phyloP scores from a whole-genome alignment of 2,888 invertebrate species.

The Eurytoma adleriae region DNA sequence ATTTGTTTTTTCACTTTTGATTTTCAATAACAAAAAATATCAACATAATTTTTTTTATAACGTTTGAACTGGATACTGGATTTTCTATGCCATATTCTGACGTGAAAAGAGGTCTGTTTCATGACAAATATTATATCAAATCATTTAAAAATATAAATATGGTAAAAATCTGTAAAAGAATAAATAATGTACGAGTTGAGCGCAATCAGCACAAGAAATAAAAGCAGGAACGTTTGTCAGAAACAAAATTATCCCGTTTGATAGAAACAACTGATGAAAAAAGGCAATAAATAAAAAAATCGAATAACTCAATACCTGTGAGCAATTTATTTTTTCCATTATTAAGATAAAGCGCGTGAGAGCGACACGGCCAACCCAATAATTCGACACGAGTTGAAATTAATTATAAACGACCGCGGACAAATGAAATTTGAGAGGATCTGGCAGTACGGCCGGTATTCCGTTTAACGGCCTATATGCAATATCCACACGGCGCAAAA shows the following conservation, averaged over 20 bases:
- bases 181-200: not conserved
- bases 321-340: slow-evolving; percentile 39
- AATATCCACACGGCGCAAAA: slow-evolving; percentile 53
- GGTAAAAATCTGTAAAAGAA: not conserved
- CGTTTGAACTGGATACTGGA: no score
- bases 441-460: not conserved
- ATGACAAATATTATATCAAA: no score
- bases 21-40: no score
- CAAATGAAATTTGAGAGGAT: slow-evolving; percentile 46
- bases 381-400: slow-evolving; percentile 53
- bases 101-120: no score
- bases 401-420: slow-evolving; percentile 56
- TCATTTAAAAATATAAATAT: no score
- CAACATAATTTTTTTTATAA: no score
- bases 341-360: slow-evolving; percentile 25
- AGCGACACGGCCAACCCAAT: slow-evolving; percentile 17
- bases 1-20: no score
- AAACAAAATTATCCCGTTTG: not conserved
- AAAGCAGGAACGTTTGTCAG: not conserved
- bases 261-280: not conserved
- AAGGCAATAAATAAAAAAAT: slow-evolving; percentile 17
- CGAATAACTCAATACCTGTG: not conserved
- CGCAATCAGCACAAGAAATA: not conserved
- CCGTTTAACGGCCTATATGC: not conserved
- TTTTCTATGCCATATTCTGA: no score